These are phyloP conservation scores for Cotesia vestalis DNA, from an alignment of 1,140 invertebrate genomes.

Conservation along the genomic window DNA sequence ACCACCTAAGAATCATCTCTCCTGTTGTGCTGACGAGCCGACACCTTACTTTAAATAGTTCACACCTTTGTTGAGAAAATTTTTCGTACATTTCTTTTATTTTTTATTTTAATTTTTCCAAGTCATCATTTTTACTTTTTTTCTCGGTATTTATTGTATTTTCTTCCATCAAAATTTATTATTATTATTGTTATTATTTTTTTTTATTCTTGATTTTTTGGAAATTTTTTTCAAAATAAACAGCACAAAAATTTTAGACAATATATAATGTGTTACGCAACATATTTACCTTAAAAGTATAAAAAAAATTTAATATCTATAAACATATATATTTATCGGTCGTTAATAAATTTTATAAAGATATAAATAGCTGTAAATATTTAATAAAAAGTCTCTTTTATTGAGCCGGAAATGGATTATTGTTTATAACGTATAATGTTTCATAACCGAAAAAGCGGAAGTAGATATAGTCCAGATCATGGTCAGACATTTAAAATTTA, in stretches of 20 bases:
- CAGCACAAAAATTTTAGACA: no score
- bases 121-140: conserved; percentile 11
- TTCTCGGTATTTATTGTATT: background rate
- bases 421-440: conserved; percentile 7
- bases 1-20: conserved; percentile 5
- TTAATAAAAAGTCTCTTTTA: no score
- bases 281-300: no score
- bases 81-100: background rate
- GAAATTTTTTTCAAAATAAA: no score
- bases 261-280: no score
- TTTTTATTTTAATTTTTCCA: background rate
- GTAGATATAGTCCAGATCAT: conserved; percentile 24
- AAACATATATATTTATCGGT: no score
- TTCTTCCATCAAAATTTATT: no score
- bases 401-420: conserved; percentile 20
- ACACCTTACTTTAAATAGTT: conserved; percentile 62
- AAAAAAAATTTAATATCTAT: no score
- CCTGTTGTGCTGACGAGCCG: conserved; percentile 47
- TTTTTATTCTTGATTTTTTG: no score
- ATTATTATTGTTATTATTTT: no score
- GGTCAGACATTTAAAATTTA: conserved; percentile 27
- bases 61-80: conserved; percentile 56
- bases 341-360: no score
- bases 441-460: conserved; percentile 8
- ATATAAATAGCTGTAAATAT: no score